Evolutionary conservation across 2,888 invertebrate genomes (phyloP).

Genomic region (Synanthedon vespiformis): DNA sequence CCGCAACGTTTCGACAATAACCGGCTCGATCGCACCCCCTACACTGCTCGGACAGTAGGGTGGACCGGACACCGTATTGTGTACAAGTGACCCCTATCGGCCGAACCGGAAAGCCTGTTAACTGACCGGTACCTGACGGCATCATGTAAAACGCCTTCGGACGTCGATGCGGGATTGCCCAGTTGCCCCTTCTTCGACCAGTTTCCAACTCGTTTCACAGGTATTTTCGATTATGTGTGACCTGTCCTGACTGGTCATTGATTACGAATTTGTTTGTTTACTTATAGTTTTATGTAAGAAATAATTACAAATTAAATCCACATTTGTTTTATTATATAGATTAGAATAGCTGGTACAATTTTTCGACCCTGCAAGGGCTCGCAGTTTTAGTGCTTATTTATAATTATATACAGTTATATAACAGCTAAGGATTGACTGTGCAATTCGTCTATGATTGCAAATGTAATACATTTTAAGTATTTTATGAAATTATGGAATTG

Average conservation of each 20-base stretch:
- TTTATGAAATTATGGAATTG: too few relatives aligned
- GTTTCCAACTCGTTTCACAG: constrained; percentile 49
- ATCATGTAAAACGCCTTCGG: constrained; percentile 58
- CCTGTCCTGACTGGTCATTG: constrained; percentile 2
- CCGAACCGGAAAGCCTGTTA: constrained; percentile 33
- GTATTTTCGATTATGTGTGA: constrained; percentile 37
- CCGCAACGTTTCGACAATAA: constrained; percentile 14
- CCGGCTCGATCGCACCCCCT: constrained; percentile 36
- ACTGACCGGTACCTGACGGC: constrained; percentile 52
- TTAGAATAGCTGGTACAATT: not conserved
- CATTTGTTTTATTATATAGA: too few relatives aligned
- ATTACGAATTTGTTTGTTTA: not conserved
- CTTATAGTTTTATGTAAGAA: too few relatives aligned
- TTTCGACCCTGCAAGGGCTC: not conserved
- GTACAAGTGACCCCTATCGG: constrained; percentile 54
- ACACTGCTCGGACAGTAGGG: constrained; percentile 19
- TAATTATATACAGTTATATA: not conserved
- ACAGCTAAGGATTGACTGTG: not conserved
- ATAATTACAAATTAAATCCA: not conserved
- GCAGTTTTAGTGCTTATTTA: not conserved
- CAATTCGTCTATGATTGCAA: not conserved
- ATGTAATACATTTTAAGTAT: not conserved
- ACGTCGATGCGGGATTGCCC: constrained; percentile 50
- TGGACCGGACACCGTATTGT: constrained; percentile 48
- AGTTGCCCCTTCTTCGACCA: constrained; percentile 48